These are phyloP conservation scores for Campopleginae sp. DNA, from an alignment of 2,888 invertebrate genomes.

Conservation along the genomic window DNA sequence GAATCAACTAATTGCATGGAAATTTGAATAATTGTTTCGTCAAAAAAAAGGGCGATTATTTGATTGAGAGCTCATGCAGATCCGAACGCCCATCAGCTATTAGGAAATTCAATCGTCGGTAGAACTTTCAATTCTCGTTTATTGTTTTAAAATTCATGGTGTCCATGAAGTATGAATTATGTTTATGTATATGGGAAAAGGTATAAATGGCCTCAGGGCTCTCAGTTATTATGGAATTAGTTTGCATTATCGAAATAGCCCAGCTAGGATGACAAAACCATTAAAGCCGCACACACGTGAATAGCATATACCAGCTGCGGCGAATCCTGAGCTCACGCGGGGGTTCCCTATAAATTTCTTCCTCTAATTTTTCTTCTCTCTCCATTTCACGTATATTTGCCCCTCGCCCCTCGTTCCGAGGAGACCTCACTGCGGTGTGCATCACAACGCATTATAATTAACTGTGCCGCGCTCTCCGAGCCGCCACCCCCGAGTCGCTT, in stretches of 20 bases:
- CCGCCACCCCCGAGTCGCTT: constrained; percentile 70
- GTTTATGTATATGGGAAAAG: background rate
- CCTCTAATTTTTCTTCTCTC: constrained; percentile 8
- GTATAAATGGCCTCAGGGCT: background rate
- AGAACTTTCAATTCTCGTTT: constrained; percentile 60
- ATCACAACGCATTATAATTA: constrained; percentile 72
- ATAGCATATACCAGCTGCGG: constrained; percentile 73
- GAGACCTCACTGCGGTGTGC: constrained; percentile 62
- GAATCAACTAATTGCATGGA: background rate
- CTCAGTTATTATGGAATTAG: constrained; percentile 70
- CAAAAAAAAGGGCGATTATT: background rate
- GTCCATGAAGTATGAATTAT: constrained; percentile 5
- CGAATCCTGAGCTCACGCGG: constrained; percentile 29
- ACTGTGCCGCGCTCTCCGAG: constrained; percentile 67
- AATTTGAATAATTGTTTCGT: background rate
- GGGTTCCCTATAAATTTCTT: too few relatives aligned
- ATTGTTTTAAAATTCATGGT: constrained; percentile 40
- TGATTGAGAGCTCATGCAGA: background rate
- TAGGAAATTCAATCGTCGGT: constrained; percentile 60
- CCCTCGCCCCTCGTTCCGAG: constrained; percentile 20
- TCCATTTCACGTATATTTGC: constrained; percentile 12
- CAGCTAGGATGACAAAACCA: constrained; percentile 77
- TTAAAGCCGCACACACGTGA: constrained; percentile 69
- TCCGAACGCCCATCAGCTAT: background rate
- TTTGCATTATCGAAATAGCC: constrained; percentile 77